Base-by-base conservation (phyloP, 2,113 vertebrate genomes). In the Abramis brama region DNA sequence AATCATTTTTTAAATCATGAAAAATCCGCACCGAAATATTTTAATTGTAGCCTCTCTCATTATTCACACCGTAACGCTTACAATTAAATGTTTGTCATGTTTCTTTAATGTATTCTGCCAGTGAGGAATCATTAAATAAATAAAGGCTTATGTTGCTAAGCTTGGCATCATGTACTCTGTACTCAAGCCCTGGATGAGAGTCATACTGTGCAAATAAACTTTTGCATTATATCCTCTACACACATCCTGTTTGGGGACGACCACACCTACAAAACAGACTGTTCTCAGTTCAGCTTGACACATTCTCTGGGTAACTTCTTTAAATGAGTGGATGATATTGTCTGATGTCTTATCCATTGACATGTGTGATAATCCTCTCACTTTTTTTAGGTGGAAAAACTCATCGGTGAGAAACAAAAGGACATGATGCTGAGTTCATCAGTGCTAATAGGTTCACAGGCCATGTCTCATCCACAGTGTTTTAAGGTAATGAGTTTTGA, bases 171-270 rank as follows among this genome's bases (percentile, higher is more conserved):
- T 74, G 68, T 27, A 70, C 73, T 52, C 57, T 30, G 47, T 64
- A 39, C 25, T 66, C 70, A 66, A 62, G 30, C 57, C 15, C 19
- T 91, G 87, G 84, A 85, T 27, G 5, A 7, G 47, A 85, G 86
- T 84, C 91, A 90, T 60, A 8, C n/a, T 57, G 70, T 79, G 83
- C 81, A 89, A 89, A 92, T 81, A 89, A 59, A n/a, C 47, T 57
- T 57, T 81, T 79, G 45, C 76, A 87, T 84, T 86, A 89, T 87
- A 92, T 94, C 93, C 93, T 93, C 86, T 73, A 90, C 5, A 60
- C 23, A 89, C 92, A 95, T 94, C 93, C 93, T 94, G 94, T 90
- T 93, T 79, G 68, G 83, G 82, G 60, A 5, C 43, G 19, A 75
- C 52, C 64, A 83, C 89, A 89, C 90, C 91, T 85, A 80, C 92